Conservation (phyloP, 2,888 invertebrate species). For the Xanthorhoe spadicearia region DNA sequence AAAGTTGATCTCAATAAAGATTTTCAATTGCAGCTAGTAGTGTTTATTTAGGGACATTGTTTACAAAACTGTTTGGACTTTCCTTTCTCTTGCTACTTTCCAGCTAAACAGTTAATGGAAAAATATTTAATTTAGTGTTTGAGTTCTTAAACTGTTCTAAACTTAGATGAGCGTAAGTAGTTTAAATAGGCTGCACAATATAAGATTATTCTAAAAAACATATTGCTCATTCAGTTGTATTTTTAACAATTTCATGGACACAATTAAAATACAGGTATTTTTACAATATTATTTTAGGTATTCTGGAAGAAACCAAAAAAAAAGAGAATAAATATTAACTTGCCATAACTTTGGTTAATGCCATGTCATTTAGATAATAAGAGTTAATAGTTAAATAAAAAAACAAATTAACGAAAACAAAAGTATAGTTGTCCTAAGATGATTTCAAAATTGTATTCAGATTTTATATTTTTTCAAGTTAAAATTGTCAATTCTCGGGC, state of each 20-base stretch:
- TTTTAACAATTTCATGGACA: slow-evolving; percentile 23
- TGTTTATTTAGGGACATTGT: background rate
- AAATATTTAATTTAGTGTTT: slow-evolving; percentile 1
- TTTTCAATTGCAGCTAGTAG: slow-evolving; percentile 28
- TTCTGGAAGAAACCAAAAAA: slow-evolving; percentile 28
- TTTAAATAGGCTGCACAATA: slow-evolving; percentile 29
- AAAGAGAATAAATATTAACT: slow-evolving; percentile 17
- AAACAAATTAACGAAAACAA: slow-evolving; percentile 5
- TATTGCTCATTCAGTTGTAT: slow-evolving; percentile 37
- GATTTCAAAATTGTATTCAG: slow-evolving; percentile 42
- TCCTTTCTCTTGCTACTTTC: slow-evolving; percentile 12
- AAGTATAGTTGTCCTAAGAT: slow-evolving; percentile 7
- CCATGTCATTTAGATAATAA: slow-evolving; percentile 30
- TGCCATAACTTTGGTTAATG: slow-evolving; percentile 30
- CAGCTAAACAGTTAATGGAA: slow-evolving; percentile 5
- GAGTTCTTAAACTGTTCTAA: background rate
- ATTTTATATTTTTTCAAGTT: slow-evolving; percentile 41
- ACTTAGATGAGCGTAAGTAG: slow-evolving; percentile 8
- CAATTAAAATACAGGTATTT: slow-evolving; percentile 28
- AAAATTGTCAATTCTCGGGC: slow-evolving; percentile 76
- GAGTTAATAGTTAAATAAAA: slow-evolving; percentile 22
- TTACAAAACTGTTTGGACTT: background rate
- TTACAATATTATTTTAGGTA: slow-evolving; percentile 20
- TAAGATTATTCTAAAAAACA: slow-evolving; percentile 36
- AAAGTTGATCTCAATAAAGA: slow-evolving; percentile 60